Conservation (phyloP, 2,113 vertebrate genomes). For the Ptyas mucosa region DNA sequence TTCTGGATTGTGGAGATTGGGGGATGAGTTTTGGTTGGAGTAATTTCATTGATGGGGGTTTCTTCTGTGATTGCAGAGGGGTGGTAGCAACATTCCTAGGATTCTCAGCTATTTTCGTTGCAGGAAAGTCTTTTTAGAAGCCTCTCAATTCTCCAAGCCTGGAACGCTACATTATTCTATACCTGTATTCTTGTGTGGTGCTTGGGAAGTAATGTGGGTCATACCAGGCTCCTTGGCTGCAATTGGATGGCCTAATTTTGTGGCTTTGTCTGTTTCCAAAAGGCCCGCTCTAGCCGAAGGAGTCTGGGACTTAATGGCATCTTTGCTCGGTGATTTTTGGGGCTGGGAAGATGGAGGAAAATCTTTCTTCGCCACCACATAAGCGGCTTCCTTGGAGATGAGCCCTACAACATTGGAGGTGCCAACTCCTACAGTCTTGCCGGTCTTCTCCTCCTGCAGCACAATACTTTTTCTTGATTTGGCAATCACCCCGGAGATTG, state of each 20-base stretch:
- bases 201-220: not conserved
- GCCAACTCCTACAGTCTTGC: not conserved
- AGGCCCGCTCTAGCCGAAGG: not conserved
- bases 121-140: not conserved
- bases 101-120: not conserved
- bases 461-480: not conserved
- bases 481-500: conserved; percentile 1
- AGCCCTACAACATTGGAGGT: no score
- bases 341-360: not conserved
- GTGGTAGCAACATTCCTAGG: not conserved
- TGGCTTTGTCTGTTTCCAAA: not conserved
- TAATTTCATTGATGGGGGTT: not conserved
- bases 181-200: not conserved
- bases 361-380: not conserved
- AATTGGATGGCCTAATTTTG: not conserved
- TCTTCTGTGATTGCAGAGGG: not conserved
- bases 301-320: not conserved
- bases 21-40: not conserved
- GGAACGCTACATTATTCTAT: not conserved
- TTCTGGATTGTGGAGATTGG: not conserved
- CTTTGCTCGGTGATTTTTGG: not conserved
- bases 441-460: not conserved
- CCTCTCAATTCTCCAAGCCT: not conserved
- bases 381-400: not conserved
- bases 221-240: not conserved